These are phyloP conservation scores for Zalophus californianus DNA, from an alignment of 2,797 vertebrate genomes.

Conservation along the genomic window DNA sequence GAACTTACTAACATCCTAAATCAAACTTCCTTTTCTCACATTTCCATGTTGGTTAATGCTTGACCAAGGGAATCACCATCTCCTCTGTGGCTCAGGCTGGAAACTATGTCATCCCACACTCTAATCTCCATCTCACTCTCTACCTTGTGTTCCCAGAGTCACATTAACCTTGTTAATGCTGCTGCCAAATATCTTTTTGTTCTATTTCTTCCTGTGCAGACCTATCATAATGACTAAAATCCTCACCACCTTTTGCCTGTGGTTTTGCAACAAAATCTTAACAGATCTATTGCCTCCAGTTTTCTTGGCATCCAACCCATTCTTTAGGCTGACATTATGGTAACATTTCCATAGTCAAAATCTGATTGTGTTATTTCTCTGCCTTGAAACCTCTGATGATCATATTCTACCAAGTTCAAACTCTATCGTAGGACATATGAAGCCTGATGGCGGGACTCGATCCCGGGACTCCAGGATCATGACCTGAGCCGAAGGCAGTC, in stretches of 20 bases:
- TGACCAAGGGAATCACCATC: neutral
- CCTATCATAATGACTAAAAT: neutral
- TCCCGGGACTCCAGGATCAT: too few relatives aligned
- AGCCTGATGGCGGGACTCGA: too few relatives aligned
- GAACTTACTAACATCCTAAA: neutral
- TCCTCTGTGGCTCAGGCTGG: neutral
- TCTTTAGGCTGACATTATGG: neutral
- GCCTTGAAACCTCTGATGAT: neutral
- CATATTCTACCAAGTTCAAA: neutral
- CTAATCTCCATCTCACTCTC: neutral
- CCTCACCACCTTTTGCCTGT: neutral
- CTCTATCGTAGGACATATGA: neutral
- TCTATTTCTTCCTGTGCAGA: neutral
- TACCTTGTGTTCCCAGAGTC: neutral
- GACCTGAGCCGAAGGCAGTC: too few relatives aligned
- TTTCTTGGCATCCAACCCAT: neutral
- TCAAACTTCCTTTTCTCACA: neutral
- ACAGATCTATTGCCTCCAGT: neutral
- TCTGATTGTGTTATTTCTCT: neutral
- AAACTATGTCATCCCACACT: neutral
- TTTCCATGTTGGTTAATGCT: neutral
- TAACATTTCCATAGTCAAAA: neutral
- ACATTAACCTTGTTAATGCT: neutral
- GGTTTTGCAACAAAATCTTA: neutral
- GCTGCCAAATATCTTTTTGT: neutral